These are phyloP conservation scores for Drosophila tropicalis DNA, from an alignment of 1,140 invertebrate genomes.

Conservation along the genomic window DNA sequence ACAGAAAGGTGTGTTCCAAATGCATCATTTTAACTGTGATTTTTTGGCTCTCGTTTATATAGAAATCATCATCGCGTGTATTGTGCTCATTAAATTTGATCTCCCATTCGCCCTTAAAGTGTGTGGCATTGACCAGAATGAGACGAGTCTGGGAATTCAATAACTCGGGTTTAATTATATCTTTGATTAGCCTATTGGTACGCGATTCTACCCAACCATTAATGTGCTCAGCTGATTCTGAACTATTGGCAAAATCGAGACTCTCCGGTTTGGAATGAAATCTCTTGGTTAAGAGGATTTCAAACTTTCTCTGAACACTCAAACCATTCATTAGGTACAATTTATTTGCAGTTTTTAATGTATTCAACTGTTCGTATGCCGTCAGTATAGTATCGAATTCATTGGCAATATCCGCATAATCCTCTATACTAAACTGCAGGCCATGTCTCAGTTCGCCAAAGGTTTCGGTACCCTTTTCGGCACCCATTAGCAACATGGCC, in stretches of 20 bases:
- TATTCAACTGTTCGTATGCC: constrained; percentile 69
- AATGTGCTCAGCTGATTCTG: constrained; percentile 84
- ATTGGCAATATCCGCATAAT: constrained; percentile 36
- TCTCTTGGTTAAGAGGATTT: constrained; percentile 82
- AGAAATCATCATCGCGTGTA: constrained; percentile 81
- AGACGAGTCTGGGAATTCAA: constrained; percentile 85
- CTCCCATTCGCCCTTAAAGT: constrained; percentile 90
- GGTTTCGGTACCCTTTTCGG: constrained; percentile 84
- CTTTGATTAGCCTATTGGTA: constrained; percentile 88
- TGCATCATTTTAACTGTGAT: constrained; percentile 83
- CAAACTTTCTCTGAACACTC: constrained; percentile 69
- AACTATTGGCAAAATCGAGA: constrained; percentile 84
- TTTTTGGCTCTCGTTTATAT: constrained; percentile 58
- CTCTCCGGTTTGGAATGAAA: constrained; percentile 84
- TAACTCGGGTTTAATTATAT: constrained; percentile 85
- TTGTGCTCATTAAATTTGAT: constrained; percentile 76
- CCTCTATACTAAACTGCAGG: constrained; percentile 69
- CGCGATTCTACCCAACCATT: constrained; percentile 89
- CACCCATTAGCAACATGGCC: constrained; percentile 84
- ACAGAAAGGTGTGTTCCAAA: constrained; percentile 62
- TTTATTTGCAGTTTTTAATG: constrained; percentile 86
- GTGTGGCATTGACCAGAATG: constrained; percentile 92
- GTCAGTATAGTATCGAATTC: constrained; percentile 52
- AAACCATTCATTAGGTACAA: constrained; percentile 85
- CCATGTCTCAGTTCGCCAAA: constrained; percentile 83